Conservation (phyloP, 2,797 vertebrate genomes). For the Sylvilagus floridanus region DNA sequence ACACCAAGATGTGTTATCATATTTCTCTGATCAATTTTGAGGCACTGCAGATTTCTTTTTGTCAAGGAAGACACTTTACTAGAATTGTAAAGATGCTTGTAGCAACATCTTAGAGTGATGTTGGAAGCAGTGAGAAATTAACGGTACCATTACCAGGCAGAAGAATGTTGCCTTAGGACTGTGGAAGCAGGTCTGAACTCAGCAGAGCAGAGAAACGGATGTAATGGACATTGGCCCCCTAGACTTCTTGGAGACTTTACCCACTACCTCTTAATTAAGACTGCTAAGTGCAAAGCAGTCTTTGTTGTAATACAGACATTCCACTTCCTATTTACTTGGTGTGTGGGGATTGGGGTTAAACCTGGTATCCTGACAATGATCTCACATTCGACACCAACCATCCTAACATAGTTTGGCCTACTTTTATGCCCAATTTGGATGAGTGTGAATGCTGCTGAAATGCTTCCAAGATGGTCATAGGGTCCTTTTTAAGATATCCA, state of each 20-base stretch:
- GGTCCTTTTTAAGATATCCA: not conserved
- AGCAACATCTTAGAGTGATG: not conserved
- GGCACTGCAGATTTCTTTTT: not conserved
- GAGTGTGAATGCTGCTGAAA: not conserved
- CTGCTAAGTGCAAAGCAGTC: not conserved
- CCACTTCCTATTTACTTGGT: not conserved
- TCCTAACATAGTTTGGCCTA: not conserved
- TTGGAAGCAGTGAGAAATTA: constrained; percentile 13
- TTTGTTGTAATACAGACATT: not conserved
- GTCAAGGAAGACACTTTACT: not conserved
- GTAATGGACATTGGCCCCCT: not conserved
- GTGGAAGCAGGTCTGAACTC: not conserved
- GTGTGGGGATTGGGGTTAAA: not conserved
- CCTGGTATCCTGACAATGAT: not conserved
- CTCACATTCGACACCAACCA: not conserved
- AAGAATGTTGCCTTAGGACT: not conserved
- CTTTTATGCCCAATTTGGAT: not conserved
- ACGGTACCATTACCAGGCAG: not conserved
- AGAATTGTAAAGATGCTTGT: not conserved
- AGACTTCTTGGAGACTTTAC: not conserved
- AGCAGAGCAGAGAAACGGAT: not conserved
- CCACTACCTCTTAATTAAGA: not conserved
- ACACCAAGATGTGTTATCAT: not conserved
- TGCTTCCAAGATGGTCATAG: not conserved
- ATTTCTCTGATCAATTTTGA: not conserved